Evolutionary conservation across 1,140 invertebrate species (phyloP).

Genomic region (Trialeurodes vaporariorum): DNA sequence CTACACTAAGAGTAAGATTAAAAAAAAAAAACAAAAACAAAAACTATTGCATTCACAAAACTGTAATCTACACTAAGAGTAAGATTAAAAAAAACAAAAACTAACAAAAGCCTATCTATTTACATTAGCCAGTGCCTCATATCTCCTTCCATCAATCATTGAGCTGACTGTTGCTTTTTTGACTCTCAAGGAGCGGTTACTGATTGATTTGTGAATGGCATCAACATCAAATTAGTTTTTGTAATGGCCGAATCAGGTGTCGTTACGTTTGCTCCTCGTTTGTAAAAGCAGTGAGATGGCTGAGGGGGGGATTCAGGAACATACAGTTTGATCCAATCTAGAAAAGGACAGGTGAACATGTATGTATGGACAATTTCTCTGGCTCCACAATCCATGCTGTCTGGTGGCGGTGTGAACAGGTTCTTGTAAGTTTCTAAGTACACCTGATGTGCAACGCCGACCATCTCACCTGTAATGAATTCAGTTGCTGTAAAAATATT

Average conservation of each 20-base stretch:
- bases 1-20: too few relatives aligned
- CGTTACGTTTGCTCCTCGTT: not conserved
- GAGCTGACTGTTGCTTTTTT: too few relatives aligned
- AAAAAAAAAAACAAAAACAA: too few relatives aligned
- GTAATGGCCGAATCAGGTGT: not conserved
- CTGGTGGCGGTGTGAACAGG: slow-evolving; percentile 8
- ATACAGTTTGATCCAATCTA: slow-evolving; percentile 19
- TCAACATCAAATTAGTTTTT: not conserved
- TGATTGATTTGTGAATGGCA: not conserved
- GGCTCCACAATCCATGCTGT: slow-evolving; percentile 18
- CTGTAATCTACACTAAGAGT: too few relatives aligned
- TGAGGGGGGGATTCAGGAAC: slow-evolving; percentile 13
- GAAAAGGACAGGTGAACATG: slow-evolving; percentile 22
- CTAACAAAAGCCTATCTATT: too few relatives aligned
- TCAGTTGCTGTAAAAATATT: too few relatives aligned
- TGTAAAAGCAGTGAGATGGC: slow-evolving; percentile 15
- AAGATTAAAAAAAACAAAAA: too few relatives aligned
- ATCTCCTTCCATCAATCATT: too few relatives aligned
- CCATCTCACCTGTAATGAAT: slow-evolving; percentile 17
- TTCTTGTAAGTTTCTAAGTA: slow-evolving; percentile 17
- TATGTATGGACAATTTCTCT: slow-evolving; percentile 21
- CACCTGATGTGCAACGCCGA: slow-evolving; percentile 22
- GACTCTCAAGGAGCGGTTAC: too few relatives aligned
- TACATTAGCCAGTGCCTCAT: too few relatives aligned
- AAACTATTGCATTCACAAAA: too few relatives aligned